A percentile compares a stretch with the other conserved stretches of the same genome.
phyloP scores from a whole-genome alignment of 2,888 invertebrate species.

The Drosophila formosana region DNA sequence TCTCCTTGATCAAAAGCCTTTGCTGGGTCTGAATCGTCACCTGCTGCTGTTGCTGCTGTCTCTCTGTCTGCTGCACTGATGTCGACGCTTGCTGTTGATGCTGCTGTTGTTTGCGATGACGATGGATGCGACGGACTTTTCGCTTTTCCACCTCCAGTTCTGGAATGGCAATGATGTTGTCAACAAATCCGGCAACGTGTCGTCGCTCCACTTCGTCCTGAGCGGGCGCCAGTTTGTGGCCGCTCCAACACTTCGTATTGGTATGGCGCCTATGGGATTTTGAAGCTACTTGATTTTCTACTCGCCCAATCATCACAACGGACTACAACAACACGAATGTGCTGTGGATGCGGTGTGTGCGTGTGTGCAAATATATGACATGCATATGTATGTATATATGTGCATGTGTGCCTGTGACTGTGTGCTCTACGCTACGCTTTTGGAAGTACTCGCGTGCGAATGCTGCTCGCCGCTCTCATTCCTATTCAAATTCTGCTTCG shows the following conservation, averaged over 20 bases:
- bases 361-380: background rate
- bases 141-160: conserved; percentile 52
- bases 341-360: background rate
- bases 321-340: background rate
- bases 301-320: background rate
- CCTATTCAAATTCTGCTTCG: conserved; percentile 9
- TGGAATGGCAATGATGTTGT: conserved; percentile 48
- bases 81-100: background rate
- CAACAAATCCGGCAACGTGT: conserved; percentile 24
- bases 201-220: conserved; percentile 33
- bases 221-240: conserved; percentile 50
- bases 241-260: conserved; percentile 17
- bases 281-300: conserved; percentile 3
- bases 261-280: conserved; percentile 19
- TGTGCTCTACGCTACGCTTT: background rate
- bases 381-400: background rate
- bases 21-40: conserved; percentile 10
- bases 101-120: conserved; percentile 10
- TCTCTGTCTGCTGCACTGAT: background rate
- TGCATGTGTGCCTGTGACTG: background rate
- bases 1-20: conserved; percentile 13
- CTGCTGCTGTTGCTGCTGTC: conserved; percentile 3
- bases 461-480: background rate
- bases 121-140: conserved; percentile 32
- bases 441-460: conserved; percentile 19